Conservation (phyloP, 2,113 vertebrate species). For the Solenodon paradoxus region DNA sequence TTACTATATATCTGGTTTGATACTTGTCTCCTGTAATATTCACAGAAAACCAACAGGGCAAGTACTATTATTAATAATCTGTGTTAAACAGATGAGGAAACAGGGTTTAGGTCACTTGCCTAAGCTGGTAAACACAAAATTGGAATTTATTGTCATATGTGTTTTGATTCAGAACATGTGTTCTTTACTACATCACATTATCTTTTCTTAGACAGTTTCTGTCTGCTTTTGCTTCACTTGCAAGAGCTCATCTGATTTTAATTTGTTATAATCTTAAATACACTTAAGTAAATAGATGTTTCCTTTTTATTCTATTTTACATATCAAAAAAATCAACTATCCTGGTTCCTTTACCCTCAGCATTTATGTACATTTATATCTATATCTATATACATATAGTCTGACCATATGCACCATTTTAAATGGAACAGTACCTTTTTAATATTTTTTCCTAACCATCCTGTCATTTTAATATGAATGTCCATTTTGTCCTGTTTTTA, state of each 20-base stretch:
- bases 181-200: not conserved
- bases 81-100: conserved; percentile 6
- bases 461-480: too few relatives aligned
- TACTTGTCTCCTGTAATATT: not conserved
- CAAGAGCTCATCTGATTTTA: conserved; percentile 46
- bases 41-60: not conserved
- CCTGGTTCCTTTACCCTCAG: not conserved
- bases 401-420: too few relatives aligned
- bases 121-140: not conserved
- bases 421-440: too few relatives aligned
- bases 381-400: too few relatives aligned
- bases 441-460: too few relatives aligned
- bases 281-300: conserved; percentile 30
- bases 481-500: too few relatives aligned
- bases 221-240: not conserved
- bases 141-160: conserved; percentile 6
- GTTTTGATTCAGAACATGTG: conserved; percentile 43
- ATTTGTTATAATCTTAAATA: conserved; percentile 40
- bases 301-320: not conserved
- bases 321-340: not conserved
- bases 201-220: not conserved
- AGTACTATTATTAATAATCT: not conserved
- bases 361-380: too few relatives aligned
- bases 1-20: not conserved
- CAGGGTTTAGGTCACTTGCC: not conserved